Evolutionary conservation across 2,888 invertebrate species (phyloP), one percentile per base, ranked within the genome.

Genomic region (Metallyticus violacea): DNA sequence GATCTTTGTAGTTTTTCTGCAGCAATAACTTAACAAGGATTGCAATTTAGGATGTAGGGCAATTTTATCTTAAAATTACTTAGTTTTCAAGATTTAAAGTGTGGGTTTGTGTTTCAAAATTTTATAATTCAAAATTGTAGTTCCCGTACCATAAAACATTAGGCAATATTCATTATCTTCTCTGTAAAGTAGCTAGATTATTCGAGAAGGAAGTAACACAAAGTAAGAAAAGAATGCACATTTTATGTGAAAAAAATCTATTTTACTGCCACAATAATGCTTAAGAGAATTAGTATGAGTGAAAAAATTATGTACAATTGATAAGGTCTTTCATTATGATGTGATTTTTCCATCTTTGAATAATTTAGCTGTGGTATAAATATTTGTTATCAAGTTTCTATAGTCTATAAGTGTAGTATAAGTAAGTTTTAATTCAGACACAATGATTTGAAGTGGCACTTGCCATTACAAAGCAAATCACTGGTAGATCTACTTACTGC

Each of bases 11-110:
- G 87, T 87, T 88, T 88, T 85, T 87, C 87, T 88, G 88, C 88
- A 88, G 88, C 88, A 88, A 86, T 88, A 88, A 88, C 88, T 85
- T 87, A 81, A 87, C 88, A 88, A 88, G 86, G 88, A 88, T 88
- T 88, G 87, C 88, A 88, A 78, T 85, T 79, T 88, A 88, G 88
- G 85, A 85, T 81, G 85, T 85, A 87, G 85, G 87, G 86, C 81
- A 88, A 86, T 86, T 86, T 87, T 82, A 79, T 81, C 81, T 26
- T 77, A 85, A 85, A 87, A 84, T 85, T 88, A 84, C 30, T 85
- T 88, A 88, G 87, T 88, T 85, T 80, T 88, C 80, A 86, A 81
- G 85, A 83, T 87, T 83, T 87, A 27, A 88, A 86, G 82, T 87
- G 80, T 86, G 85, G 86, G 82, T 87, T 87, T 79, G 77, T 86